Evolutionary conservation across 1,140 invertebrate genomes (phyloP).

Genomic region (Ceratina japonica): DNA sequence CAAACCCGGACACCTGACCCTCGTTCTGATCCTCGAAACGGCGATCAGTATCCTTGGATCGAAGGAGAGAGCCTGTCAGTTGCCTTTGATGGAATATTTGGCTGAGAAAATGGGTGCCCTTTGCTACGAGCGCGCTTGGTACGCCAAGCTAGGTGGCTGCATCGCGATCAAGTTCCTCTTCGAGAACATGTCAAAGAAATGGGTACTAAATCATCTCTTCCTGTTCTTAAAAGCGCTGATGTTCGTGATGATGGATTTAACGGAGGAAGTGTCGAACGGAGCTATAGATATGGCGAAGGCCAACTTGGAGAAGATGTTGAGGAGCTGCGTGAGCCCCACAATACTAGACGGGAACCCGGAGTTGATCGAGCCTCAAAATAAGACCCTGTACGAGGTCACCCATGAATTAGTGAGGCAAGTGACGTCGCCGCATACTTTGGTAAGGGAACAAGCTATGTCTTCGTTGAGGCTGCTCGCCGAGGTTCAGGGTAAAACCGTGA

Average conservation of each 20-base stretch:
- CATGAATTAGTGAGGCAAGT: slow-evolving; percentile 96
- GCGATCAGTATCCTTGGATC: slow-evolving; percentile 92
- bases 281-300: slow-evolving; percentile 96
- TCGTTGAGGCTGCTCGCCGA: slow-evolving; percentile 91
- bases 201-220: slow-evolving; percentile 96
- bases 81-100: slow-evolving; percentile 97
- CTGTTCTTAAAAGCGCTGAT: slow-evolving; percentile 95
- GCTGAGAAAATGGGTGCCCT: slow-evolving; percentile 96
- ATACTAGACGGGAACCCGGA: slow-evolving; percentile 81
- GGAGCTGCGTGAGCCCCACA: slow-evolving; percentile 85
- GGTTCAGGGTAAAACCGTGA: slow-evolving; percentile 91
- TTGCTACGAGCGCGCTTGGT: slow-evolving; percentile 99
- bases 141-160: slow-evolving; percentile 97
- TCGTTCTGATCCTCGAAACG: slow-evolving; percentile 94
- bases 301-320: slow-evolving; percentile 94
- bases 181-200: slow-evolving; percentile 93
- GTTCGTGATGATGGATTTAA: slow-evolving; percentile 98
- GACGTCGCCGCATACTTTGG: slow-evolving; percentile 94
- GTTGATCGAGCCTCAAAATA: slow-evolving; percentile 87
- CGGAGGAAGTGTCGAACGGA: slow-evolving; percentile 96
- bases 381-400: slow-evolving; percentile 93
- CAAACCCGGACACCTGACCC: slow-evolving; percentile 92
- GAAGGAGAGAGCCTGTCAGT: slow-evolving; percentile 93
- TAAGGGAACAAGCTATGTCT: slow-evolving; percentile 95
- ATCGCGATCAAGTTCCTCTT: slow-evolving; percentile 96